These are phyloP conservation scores for Cichlasoma orientale DNA, from an alignment of 2,797 vertebrate species.

Conservation along the genomic window DNA sequence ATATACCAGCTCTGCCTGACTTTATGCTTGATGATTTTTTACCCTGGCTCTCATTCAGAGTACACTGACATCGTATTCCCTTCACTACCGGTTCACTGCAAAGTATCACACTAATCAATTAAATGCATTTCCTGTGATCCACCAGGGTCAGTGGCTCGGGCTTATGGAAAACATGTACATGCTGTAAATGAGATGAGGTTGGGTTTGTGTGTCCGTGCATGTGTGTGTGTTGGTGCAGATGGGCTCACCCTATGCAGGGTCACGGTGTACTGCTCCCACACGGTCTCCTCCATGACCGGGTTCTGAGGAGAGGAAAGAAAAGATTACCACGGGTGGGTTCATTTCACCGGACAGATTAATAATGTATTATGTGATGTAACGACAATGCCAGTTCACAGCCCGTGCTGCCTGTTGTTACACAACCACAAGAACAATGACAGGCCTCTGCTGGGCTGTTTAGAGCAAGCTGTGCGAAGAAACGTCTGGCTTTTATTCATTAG, in stretches of 20 bases:
- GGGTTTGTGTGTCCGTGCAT: not conserved
- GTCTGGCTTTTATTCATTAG: slow-evolving; percentile 6
- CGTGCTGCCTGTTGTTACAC: slow-evolving; percentile 34
- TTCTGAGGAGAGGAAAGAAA: slow-evolving; percentile 78
- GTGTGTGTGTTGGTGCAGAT: slow-evolving; percentile 2
- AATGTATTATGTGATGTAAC: slow-evolving; percentile 54
- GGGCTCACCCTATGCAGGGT: slow-evolving; percentile 93
- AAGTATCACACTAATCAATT: slow-evolving; percentile 9
- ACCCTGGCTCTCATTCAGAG: not conserved
- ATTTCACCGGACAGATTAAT: slow-evolving; percentile 65
- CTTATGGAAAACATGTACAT: slow-evolving; percentile 1
- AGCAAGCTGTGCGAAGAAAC: not conserved
- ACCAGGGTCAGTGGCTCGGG: not conserved
- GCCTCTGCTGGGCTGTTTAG: not conserved
- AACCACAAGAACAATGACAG: slow-evolving; percentile 39
- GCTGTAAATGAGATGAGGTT: slow-evolving; percentile 1
- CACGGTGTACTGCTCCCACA: slow-evolving; percentile 98
- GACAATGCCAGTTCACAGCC: slow-evolving; percentile 44
- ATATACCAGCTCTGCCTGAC: not conserved
- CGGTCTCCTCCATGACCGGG: slow-evolving; percentile 93
- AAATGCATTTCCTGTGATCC: not conserved
- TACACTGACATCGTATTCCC: not conserved
- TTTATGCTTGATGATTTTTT: not conserved
- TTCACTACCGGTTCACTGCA: not conserved
- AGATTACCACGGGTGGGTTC: slow-evolving; percentile 48